A percentile compares a stretch with the other conserved stretches of the same genome.
These are phyloP conservation scores for Muscicapa comitata DNA, from an alignment of 2,797 vertebrate species.

Conservation along the genomic window DNA sequence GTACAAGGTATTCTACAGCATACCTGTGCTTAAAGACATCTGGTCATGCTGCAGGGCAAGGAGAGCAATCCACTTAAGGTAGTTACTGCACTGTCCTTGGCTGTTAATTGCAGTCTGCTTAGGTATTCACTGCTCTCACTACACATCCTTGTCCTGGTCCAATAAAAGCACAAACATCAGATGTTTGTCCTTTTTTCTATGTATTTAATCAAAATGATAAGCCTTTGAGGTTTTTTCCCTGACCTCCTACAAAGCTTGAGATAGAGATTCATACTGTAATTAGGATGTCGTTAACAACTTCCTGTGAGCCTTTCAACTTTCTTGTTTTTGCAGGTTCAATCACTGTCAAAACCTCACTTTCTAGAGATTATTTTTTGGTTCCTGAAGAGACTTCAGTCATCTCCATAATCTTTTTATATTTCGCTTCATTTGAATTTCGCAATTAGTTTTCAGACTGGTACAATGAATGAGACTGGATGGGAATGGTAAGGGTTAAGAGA, in stretches of 20 bases:
- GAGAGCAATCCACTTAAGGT: neutral
- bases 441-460: neutral
- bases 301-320: conserved; percentile 10
- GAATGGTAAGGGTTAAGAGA: neutral
- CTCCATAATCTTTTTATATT: neutral
- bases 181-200: neutral
- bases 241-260: neutral
- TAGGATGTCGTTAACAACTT: conserved; percentile 43
- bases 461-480: neutral
- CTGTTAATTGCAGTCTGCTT: neutral
- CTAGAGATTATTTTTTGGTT: conserved; percentile 11
- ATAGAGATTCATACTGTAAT: conserved; percentile 18
- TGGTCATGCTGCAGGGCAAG: neutral
- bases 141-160: neutral
- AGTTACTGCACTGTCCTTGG: neutral
- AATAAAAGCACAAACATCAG: neutral
- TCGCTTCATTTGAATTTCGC: conserved; percentile 31
- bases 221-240: neutral
- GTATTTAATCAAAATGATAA: conserved; percentile 33
- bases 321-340: neutral
- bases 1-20: neutral
- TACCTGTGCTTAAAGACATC: neutral
- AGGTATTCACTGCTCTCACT: neutral
- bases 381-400: neutral
- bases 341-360: conserved; percentile 26